Percentiles rank a stretch among this genome's conserved stretches.
Evolutionary conservation across 2,797 vertebrate genomes (phyloP).

Genomic region (Micrastur ruficollis): DNA sequence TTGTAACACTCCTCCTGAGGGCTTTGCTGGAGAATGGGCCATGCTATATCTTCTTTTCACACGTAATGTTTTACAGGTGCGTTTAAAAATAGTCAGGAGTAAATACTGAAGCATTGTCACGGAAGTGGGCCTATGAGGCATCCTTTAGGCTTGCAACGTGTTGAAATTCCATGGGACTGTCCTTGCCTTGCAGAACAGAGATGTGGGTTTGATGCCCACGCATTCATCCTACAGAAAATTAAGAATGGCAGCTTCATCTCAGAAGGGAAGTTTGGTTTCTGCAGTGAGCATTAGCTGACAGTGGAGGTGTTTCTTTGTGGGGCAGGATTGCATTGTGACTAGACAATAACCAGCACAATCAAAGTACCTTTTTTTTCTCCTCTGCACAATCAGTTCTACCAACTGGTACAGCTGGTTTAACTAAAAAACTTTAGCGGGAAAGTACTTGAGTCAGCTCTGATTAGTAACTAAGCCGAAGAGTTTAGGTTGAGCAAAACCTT

Average conservation of each 20-base stretch:
- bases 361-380: background rate
- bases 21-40: background rate
- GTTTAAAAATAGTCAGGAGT: background rate
- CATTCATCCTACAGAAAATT: background rate
- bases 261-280: conserved; percentile 37
- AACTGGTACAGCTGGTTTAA: background rate
- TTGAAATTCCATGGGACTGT: background rate
- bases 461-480: background rate
- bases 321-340: conserved; percentile 22
- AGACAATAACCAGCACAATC: background rate
- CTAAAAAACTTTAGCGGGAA: conserved; percentile 1
- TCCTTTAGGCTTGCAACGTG: background rate
- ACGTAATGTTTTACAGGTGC: background rate
- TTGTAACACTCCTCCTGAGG: background rate
- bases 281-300: conserved; percentile 46
- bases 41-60: background rate
- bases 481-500: background rate
- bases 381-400: background rate
- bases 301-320: conserved; percentile 52
- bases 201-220: background rate
- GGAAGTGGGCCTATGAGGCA: background rate
- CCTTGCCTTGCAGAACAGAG: background rate
- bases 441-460: background rate
- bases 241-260: background rate
- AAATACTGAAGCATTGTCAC: background rate